Percentiles rank a stretch among this genome's conserved stretches.
Evolutionary conservation across 1,140 invertebrate genomes (phyloP).

Genomic region (Temnothorax longispinosus): DNA sequence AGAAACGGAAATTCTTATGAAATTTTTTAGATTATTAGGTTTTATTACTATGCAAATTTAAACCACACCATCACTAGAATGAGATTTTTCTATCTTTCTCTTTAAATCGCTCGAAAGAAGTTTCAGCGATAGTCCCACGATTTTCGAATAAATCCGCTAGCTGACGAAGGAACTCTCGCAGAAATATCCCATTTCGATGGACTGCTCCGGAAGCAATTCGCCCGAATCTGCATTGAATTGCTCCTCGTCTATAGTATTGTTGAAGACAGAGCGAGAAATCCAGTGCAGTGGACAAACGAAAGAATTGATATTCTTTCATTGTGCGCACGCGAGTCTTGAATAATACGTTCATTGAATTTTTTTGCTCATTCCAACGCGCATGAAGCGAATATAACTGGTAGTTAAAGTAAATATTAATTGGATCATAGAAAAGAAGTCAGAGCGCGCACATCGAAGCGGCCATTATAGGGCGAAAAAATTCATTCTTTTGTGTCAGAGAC

Average conservation of each 20-base stretch:
- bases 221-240: conserved; percentile 74
- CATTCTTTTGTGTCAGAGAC: conserved; percentile 51
- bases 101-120: conserved; percentile 18
- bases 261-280: conserved; percentile 52
- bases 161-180: conserved; percentile 53
- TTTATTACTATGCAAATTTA: conserved; percentile 47
- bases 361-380: conserved; percentile 47
- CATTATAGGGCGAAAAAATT: conserved; percentile 67
- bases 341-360: conserved; percentile 72
- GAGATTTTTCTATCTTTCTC: conserved; percentile 22
- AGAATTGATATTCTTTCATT: conserved; percentile 75
- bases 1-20: conserved; percentile 16
- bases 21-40: not conserved
- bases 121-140: conserved; percentile 26
- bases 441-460: conserved; percentile 41
- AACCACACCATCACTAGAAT: not conserved
- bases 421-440: conserved; percentile 65
- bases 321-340: conserved; percentile 61
- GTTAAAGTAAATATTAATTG: conserved; percentile 71
- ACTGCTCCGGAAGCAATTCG: conserved; percentile 72
- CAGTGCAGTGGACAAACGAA: conserved; percentile 71
- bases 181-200: conserved; percentile 50
- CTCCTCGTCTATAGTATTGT: conserved; percentile 67
- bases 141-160: conserved; percentile 56
- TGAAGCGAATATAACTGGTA: not conserved